Conservation (phyloP, 2,888 invertebrate genomes). For the Agapetus fuscipes region DNA sequence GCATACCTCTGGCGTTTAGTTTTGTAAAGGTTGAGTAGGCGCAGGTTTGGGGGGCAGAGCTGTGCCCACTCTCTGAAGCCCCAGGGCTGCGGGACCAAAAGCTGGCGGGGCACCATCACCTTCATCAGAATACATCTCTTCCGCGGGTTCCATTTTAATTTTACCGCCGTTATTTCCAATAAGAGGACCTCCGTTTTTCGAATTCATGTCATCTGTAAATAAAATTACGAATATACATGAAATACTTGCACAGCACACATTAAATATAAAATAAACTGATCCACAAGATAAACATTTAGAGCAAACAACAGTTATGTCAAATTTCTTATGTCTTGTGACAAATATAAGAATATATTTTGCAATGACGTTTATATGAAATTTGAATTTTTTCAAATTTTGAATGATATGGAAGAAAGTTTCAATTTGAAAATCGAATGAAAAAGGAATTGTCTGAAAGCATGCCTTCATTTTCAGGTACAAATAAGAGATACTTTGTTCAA, state of each 20-base stretch:
- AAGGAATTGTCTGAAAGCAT: too few relatives aligned
- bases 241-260: slow-evolving; percentile 4
- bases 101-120: slow-evolving; percentile 61
- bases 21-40: slow-evolving; percentile 63
- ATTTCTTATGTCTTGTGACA: too few relatives aligned
- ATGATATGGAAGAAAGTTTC: slow-evolving; percentile 29
- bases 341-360: too few relatives aligned
- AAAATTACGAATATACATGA: slow-evolving; percentile 6
- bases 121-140: slow-evolving; percentile 54
- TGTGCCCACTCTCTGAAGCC: slow-evolving; percentile 72
- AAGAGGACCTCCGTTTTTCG: slow-evolving; percentile 40
- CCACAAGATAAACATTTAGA: neutral
- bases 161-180: slow-evolving; percentile 24
- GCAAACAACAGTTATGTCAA: neutral
- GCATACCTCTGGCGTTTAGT: slow-evolving; percentile 80
- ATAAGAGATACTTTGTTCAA: too few relatives aligned
- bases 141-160: slow-evolving; percentile 50
- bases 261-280: neutral
- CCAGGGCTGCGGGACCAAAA: slow-evolving; percentile 70
- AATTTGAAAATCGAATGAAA: slow-evolving; percentile 23
- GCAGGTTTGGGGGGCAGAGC: slow-evolving; percentile 61
- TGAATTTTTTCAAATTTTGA: slow-evolving; percentile 49
- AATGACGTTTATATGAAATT: slow-evolving; percentile 25
- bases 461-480: too few relatives aligned
- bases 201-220: slow-evolving; percentile 11